Conservation (phyloP, 2,113 vertebrate species). For the Cyanoramphus novaezelandiae region DNA sequence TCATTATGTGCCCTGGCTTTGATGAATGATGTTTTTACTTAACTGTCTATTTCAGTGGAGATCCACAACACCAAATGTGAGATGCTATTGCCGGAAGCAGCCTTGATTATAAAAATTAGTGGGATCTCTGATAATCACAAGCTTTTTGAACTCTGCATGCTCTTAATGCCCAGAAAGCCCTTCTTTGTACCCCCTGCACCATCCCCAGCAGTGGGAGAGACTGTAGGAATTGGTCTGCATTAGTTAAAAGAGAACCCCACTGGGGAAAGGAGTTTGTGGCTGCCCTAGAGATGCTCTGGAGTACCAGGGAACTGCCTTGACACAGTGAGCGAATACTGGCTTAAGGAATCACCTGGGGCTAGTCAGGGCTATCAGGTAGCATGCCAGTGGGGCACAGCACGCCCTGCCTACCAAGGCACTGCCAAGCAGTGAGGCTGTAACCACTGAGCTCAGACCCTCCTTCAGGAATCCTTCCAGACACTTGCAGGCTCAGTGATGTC, state of each 20-base stretch:
- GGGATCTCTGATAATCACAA: not conserved
- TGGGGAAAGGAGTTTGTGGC: not conserved
- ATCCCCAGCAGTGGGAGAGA: not conserved
- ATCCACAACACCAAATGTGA: not conserved
- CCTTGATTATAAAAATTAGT: not conserved
- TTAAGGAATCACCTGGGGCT: not conserved
- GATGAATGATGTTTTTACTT: not conserved
- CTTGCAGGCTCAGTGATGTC: not conserved
- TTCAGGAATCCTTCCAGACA: not conserved
- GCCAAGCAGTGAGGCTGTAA: not conserved
- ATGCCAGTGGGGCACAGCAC: accelerated
- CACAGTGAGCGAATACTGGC: not conserved
- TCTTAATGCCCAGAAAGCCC: not conserved
- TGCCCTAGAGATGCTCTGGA: not conserved
- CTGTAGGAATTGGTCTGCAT: not conserved
- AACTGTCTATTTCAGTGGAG: not conserved
- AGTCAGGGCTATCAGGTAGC: not conserved
- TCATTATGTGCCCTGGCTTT: not conserved
- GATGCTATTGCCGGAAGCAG: not conserved
- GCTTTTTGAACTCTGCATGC: not conserved
- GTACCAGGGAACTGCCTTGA: not conserved
- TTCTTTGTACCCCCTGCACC: not conserved
- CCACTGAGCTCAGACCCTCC: not conserved
- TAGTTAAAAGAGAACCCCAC: not conserved
- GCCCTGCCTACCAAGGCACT: not conserved